These are phyloP conservation scores for Seriola rivoliana DNA, from an alignment of 2,113 vertebrate species.

Conservation along the genomic window DNA sequence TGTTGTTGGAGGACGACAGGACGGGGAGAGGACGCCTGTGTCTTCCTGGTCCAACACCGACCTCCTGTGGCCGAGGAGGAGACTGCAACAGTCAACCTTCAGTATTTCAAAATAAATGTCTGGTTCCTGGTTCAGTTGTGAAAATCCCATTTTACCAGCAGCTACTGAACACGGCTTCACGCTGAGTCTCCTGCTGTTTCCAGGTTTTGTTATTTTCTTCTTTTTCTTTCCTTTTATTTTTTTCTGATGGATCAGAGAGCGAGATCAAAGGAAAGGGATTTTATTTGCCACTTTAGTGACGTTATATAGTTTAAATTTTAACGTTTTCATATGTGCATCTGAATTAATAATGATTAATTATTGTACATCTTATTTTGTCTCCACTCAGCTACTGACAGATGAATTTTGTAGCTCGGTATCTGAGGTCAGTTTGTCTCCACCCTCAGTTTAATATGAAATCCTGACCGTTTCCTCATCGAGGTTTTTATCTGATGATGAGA, in stretches of 20 bases:
- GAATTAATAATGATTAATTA: background rate
- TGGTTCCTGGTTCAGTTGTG: background rate
- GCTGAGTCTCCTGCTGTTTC: too few species aligned
- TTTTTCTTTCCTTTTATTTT: background rate
- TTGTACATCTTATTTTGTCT: too few species aligned
- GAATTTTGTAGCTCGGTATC: too few species aligned
- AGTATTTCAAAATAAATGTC: background rate
- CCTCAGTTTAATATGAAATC: background rate
- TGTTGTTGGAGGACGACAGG: too few species aligned
- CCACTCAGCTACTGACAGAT: too few species aligned
- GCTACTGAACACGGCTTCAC: too few species aligned
- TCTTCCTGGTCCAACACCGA: conserved; percentile 28
- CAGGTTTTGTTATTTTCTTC: background rate
- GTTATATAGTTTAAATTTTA: background rate
- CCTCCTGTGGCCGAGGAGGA: background rate
- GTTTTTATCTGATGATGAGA: background rate
- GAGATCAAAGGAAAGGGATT: background rate
- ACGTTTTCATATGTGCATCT: background rate
- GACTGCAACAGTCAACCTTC: conserved; percentile 1
- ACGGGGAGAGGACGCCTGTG: background rate
- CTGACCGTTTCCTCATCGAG: background rate
- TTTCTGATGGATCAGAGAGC: too few species aligned
- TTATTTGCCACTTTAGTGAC: background rate
- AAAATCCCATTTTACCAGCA: too few species aligned
- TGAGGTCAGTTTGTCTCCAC: background rate